Evolutionary conservation across 2,113 vertebrate species (phyloP), one percentile per base, ranked within the genome.

Genomic region (Corythornis vintsioides): DNA sequence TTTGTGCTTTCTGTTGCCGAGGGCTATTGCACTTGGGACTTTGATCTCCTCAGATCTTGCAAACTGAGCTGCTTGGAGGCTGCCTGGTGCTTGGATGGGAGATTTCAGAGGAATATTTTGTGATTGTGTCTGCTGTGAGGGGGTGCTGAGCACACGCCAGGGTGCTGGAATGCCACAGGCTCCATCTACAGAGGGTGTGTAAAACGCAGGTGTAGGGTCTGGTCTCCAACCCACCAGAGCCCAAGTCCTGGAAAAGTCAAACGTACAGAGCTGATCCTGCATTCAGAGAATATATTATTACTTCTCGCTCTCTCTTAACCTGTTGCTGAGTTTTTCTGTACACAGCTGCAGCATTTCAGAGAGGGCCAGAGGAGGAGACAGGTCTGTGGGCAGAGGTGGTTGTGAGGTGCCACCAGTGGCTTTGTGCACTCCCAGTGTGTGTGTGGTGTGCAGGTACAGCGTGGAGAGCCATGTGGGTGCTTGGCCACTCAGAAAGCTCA

Each of bases 41-140:
- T 93, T 93, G 81, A 89, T 95, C 43, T 61, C 61, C 21, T 59
- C 80, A 64, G 76, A 63, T 83, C 60, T n/a, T 86, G 89, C 89
- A 86, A 9, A 15, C 74, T 89, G 81, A 95, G 86, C 81, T 50
- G 77, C 29, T 5, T 77, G 86, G 53, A 67, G 66, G 28, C 21
- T 65, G 91, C 73, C 56, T 61, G 35, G 65, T 17, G 13, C 73
- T 78, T 16, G 82, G 80, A 48, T 55, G 35, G 52, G 78, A 91
- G 69, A 40, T 40, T 40, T 56, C 60, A 3, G 1, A 38, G 69
- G 64, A 76, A 13, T 26, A 56, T 33, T 69, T 73, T 65, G 79
- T 64, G 71, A 19, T 57, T 69, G 76, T 76, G 78, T 53, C 35
- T 87, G 66, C 15, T 12, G 0, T 19, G 75, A 89, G 81, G 59